Evolutionary conservation across 2,797 vertebrate species (phyloP).

Genomic region (Carapus acus): DNA sequence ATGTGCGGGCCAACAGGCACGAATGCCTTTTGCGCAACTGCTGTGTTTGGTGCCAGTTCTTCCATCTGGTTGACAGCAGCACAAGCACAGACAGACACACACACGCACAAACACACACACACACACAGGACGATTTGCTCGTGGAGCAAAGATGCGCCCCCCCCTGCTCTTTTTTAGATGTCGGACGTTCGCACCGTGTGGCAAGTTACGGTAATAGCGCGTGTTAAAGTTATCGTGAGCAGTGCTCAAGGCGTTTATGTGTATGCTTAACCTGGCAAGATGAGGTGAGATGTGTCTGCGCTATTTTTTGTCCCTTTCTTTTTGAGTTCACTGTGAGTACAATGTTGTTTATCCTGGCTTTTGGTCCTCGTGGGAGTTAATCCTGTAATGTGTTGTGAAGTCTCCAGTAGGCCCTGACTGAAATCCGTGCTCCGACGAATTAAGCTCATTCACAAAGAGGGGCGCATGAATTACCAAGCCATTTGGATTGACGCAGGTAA

Average conservation of each 20-base stretch:
- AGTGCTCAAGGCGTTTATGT: no score
- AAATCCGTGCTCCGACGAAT: no score
- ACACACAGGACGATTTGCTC: background rate
- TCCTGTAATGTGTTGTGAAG: no score
- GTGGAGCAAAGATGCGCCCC: constrained; percentile 8
- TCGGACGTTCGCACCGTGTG: constrained; percentile 5
- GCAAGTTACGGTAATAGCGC: constrained; percentile 3
- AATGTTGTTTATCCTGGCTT: no score
- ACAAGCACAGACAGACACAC: no score
- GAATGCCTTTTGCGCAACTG: constrained; percentile 23
- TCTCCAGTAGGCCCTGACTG: no score
- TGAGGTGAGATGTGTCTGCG: background rate
- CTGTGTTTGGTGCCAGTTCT: constrained; percentile 30
- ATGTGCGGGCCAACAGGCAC: constrained; percentile 17
- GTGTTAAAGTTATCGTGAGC: constrained; percentile 3
- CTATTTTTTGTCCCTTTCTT: background rate
- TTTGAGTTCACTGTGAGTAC: no score
- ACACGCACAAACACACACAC: no score
- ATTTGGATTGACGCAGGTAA: background rate
- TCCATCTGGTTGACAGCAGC: constrained; percentile 42
- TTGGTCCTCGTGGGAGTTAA: no score
- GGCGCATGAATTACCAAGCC: no score
- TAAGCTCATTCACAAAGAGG: background rate
- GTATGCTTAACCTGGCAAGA: background rate
- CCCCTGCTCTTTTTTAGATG: background rate